Base-by-base conservation (phyloP, 2,113 vertebrate genomes). In the Cephalopholis sonnerati region DNA sequence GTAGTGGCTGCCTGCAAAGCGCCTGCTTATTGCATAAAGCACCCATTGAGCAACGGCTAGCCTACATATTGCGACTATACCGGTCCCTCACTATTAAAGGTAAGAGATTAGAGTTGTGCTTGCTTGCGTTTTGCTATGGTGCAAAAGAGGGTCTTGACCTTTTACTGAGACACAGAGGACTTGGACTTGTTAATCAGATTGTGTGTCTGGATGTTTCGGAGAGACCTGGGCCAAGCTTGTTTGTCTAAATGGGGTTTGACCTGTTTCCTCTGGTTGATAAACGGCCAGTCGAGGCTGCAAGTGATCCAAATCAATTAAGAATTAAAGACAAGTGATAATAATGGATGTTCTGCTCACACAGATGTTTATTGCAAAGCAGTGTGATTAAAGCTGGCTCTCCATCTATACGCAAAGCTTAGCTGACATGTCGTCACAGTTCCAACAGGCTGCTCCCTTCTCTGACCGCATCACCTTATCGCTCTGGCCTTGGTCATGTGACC, bases 1-100 rank as follows among this genome's bases (percentile, higher is more conserved):
- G 74, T 32, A 62, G 71, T 80, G 50, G 77, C 79, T 74, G 67
- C 71, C 75, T 88, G 70, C 74, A 86, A 63, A 89, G 11, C 22
- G 18, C 46, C 70, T 59, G 16, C 46, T 64, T 51, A 24, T 78
- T 85, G 50, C 41, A 77, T 80, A 85, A 92, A 87, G 62, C 24
- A 22, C 16, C 29, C 13, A 68, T 87, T 91, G 70, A 88, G 74
- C 63, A 73, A 68, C 53, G 22, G 16, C 27, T 24, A 63, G 24
- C 27, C 25, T 54, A 18, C 65, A 55, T 77, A 24, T 59, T 84
- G 39, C 11, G 1, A 29, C 22, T 27, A 44, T 44, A 18, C 74
- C 16, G 1, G 32, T 27, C 77, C 29, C 48, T 61, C 3, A 8
- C 27, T 55, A 13, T 61, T 78, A 36, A 59, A 83, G 74, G 53